These are phyloP conservation scores for Ephydatia muelleri DNA, from an alignment of 37 sponge, comb jelly and placozoan species.

Conservation along the genomic window DNA sequence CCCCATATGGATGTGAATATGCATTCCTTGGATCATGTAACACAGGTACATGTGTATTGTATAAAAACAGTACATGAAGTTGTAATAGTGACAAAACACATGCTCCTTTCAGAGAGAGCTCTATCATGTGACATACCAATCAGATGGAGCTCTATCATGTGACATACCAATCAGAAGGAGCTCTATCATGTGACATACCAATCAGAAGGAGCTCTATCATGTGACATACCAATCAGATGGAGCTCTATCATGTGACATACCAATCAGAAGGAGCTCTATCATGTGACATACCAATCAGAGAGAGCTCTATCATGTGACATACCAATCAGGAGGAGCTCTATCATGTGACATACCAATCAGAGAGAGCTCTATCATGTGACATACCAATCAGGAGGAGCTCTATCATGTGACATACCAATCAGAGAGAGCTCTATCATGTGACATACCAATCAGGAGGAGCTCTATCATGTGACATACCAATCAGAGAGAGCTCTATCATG, in stretches of 20 bases:
- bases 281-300: too few relatives aligned
- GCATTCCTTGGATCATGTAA: too few relatives aligned
- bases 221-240: conserved; percentile 53
- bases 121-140: neutral
- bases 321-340: neutral
- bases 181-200: neutral
- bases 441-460: neutral
- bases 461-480: neutral
- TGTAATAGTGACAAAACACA: conserved; percentile 11
- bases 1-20: too few relatives aligned
- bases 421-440: neutral
- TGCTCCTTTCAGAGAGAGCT: neutral
- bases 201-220: neutral
- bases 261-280: conserved; percentile 91
- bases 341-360: too few relatives aligned
- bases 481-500: too few relatives aligned
- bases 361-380: too few relatives aligned
- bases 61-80: conserved; percentile 9
- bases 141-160: too few relatives aligned
- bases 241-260: conserved; percentile 81
- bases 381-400: too few relatives aligned
- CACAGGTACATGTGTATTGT: neutral
- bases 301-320: neutral
- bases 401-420: conserved; percentile 24
- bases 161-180: neutral